Percentiles rank a stretch among this genome's conserved stretches.
phyloP scores from a whole-genome alignment of 2,888 invertebrate species.

The Nomada fabriciana region DNA sequence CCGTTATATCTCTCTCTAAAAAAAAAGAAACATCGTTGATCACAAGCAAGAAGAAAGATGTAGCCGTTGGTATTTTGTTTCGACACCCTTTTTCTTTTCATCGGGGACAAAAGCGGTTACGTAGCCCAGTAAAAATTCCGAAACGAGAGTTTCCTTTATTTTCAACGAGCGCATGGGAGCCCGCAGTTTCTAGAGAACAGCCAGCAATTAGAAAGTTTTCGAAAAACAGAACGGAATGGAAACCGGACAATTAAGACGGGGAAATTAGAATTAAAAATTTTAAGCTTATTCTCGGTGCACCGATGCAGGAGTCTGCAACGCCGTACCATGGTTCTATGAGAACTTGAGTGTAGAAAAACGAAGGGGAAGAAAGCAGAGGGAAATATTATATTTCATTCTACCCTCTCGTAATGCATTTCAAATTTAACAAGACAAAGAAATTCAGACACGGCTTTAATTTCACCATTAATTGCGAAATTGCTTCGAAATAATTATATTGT shows the following conservation, averaged over 20 bases:
- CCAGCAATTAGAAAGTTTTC: slow-evolving; percentile 49
- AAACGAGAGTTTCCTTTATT: slow-evolving; percentile 14
- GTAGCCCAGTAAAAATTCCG: slow-evolving; percentile 5
- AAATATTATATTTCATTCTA: not conserved
- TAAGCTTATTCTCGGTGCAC: slow-evolving; percentile 25
- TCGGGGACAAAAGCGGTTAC: not conserved
- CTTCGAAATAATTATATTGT: not conserved
- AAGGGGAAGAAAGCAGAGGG: not conserved
- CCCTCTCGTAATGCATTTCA: not conserved
- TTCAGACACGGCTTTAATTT: not conserved
- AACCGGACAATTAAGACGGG: slow-evolving; percentile 37
- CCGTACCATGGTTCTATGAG: not conserved
- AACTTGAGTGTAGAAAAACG: not conserved
- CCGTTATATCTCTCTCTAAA: not conserved
- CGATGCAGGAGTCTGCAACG: slow-evolving; percentile 11
- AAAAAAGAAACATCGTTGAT: not conserved
- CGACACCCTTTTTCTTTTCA: not conserved
- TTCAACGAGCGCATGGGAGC: slow-evolving; percentile 5
- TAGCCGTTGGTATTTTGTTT: not conserved
- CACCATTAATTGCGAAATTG: not conserved
- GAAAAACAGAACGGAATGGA: slow-evolving; percentile 24
- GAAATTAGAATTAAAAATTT: slow-evolving; percentile 48
- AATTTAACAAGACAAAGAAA: not conserved
- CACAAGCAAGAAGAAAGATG: not conserved
- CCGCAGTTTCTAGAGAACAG: slow-evolving; percentile 37